Percentiles rank a stretch among this genome's conserved stretches.
Evolutionary conservation across 2,888 invertebrate genomes (phyloP).

Genomic region (Zygogramma bicolorata): DNA sequence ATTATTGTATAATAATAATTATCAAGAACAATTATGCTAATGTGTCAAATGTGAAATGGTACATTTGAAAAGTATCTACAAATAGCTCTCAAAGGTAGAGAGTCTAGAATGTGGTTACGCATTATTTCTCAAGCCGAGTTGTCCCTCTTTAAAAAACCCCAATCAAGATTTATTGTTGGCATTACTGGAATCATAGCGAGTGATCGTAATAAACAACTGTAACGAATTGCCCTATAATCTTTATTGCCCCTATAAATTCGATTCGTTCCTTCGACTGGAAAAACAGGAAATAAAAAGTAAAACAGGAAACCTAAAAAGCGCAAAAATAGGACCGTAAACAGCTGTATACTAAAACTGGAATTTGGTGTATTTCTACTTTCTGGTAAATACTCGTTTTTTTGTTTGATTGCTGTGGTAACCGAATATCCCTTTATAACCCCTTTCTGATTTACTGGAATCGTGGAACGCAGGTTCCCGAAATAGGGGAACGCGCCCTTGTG

Average conservation of each 20-base stretch:
- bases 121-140: background rate
- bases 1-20: too few species aligned
- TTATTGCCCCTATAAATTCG: conserved; percentile 39
- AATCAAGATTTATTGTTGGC: background rate
- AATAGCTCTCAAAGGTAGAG: too few species aligned
- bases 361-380: conserved; percentile 16
- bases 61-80: too few species aligned
- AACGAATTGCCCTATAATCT: conserved; percentile 26
- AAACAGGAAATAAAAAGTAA: conserved; percentile 41
- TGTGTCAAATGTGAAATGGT: too few species aligned
- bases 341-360: conserved; percentile 20
- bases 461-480: background rate
- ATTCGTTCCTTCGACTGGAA: conserved; percentile 34
- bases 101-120: too few species aligned
- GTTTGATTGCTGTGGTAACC: background rate
- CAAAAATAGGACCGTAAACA: conserved; percentile 23
- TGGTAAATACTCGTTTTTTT: conserved; percentile 3
- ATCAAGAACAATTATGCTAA: too few species aligned
- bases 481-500: background rate
- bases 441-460: conserved; percentile 7
- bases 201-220: conserved; percentile 3
- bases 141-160: background rate
- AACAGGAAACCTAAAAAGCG: conserved; percentile 41
- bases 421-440: conserved; percentile 4
- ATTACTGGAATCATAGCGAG: background rate